phyloP scores from a whole-genome alignment of 2,113 vertebrate genomes.

The Okapia johnstoni region DNA sequence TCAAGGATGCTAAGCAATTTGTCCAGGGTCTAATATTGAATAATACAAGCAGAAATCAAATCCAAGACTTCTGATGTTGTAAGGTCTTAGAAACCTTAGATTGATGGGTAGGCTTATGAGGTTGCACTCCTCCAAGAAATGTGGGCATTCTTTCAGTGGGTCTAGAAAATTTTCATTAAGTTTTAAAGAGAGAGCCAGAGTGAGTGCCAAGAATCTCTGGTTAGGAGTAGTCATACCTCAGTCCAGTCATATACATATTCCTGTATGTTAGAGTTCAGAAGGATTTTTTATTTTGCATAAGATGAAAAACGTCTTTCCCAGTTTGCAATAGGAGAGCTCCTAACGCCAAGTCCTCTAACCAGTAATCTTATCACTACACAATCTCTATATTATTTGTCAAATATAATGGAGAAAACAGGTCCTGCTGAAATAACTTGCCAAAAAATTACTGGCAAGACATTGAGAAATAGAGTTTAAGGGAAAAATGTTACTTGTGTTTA shows the following conservation, averaged over 20 bases:
- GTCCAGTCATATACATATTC: neutral
- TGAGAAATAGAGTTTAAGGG: neutral
- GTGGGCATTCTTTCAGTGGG: neutral
- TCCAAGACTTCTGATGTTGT: neutral
- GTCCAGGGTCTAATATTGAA: neutral
- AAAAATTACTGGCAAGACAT: slow-evolving; percentile 31
- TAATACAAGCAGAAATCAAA: neutral
- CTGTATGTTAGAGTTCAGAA: neutral
- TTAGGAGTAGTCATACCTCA: neutral
- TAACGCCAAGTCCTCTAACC: neutral
- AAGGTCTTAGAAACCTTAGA: neutral
- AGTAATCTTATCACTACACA: neutral
- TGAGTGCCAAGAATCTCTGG: neutral
- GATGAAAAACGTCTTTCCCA: neutral
- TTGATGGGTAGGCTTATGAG: neutral
- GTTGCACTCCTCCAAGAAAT: neutral
- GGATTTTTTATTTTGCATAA: neutral
- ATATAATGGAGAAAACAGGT: neutral
- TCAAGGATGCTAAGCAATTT: neutral
- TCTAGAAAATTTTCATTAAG: neutral
- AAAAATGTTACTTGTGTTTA: slow-evolving; percentile 23
- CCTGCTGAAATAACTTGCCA: neutral
- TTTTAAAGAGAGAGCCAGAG: neutral
- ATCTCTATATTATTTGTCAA: neutral
- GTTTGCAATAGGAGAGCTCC: neutral